phyloP scores from a whole-genome alignment of 2,113 vertebrate genomes.

The Clupea harengus region DNA sequence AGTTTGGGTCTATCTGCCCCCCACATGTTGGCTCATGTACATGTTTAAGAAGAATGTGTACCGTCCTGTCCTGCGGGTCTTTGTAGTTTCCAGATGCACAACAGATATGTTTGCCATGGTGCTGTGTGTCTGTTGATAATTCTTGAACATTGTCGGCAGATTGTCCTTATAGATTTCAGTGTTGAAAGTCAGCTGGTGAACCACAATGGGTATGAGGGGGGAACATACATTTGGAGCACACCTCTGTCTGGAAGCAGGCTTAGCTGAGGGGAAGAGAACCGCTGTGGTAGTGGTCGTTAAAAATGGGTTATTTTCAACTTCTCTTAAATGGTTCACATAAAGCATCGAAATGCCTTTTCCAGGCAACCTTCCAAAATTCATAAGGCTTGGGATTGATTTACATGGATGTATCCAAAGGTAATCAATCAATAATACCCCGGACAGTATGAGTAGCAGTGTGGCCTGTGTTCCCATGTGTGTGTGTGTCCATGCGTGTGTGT shows the following conservation, averaged over 20 bases:
- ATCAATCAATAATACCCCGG: constrained; percentile 27
- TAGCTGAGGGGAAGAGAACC: not conserved
- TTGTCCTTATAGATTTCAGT: not conserved
- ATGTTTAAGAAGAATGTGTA: not conserved
- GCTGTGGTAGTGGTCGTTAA: not conserved
- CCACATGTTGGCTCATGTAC: constrained; percentile 18
- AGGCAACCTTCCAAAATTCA: constrained; percentile 26
- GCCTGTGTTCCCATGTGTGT: not conserved
- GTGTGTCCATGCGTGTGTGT: not conserved
- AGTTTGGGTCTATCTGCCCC: not conserved
- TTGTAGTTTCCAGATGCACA: not conserved
- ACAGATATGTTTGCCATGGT: not conserved
- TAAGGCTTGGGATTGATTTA: constrained; percentile 34
- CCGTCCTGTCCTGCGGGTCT: not conserved
- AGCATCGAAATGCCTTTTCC: constrained; percentile 30
- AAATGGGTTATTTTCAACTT: not conserved
- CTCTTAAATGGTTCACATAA: constrained; percentile 18
- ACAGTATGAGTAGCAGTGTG: not conserved
- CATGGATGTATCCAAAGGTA: constrained; percentile 24
- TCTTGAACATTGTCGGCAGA: not conserved
- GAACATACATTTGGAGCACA: not conserved
- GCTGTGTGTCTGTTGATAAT: not conserved
- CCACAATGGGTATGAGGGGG: not conserved
- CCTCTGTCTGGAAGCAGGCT: not conserved
- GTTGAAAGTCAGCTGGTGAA: not conserved